phyloP scores from a whole-genome alignment of 2,888 invertebrate genomes.

The Clitarchus hookeri region DNA sequence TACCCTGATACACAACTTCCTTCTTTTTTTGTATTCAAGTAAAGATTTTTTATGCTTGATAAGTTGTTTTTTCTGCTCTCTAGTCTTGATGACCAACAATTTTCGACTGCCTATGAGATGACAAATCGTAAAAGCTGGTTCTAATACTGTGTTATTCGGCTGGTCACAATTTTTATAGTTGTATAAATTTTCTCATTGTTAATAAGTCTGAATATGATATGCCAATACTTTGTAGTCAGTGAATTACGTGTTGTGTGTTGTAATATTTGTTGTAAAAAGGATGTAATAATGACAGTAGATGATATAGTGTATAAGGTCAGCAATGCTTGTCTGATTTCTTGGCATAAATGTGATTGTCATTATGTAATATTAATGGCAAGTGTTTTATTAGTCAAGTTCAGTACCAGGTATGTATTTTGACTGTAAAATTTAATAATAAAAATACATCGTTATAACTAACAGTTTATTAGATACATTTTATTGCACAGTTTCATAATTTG shows the following conservation, averaged over 20 bases:
- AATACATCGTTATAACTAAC: background rate
- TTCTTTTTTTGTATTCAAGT: background rate
- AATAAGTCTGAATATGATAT: conserved; percentile 3
- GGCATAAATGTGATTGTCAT: background rate
- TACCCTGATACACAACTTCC: background rate
- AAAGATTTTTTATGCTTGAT: background rate
- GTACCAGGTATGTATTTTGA: background rate
- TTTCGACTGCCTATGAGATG: background rate
- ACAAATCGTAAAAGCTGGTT: background rate
- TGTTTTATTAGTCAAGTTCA: background rate
- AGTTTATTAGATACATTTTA: background rate
- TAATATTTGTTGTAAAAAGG: background rate
- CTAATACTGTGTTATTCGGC: background rate
- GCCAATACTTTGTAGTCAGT: background rate
- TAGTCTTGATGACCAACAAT: background rate
- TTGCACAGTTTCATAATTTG: background rate
- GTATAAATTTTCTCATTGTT: background rate
- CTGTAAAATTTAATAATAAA: background rate
- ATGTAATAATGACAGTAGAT: background rate
- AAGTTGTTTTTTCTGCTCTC: background rate
- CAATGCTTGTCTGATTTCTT: background rate
- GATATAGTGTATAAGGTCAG: background rate
- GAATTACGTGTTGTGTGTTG: background rate
- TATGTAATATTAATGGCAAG: background rate
- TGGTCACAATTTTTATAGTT: conserved; percentile 7